phyloP scores from a whole-genome alignment of 1,140 invertebrate species.

The Lysiphlebus fabarum region DNA sequence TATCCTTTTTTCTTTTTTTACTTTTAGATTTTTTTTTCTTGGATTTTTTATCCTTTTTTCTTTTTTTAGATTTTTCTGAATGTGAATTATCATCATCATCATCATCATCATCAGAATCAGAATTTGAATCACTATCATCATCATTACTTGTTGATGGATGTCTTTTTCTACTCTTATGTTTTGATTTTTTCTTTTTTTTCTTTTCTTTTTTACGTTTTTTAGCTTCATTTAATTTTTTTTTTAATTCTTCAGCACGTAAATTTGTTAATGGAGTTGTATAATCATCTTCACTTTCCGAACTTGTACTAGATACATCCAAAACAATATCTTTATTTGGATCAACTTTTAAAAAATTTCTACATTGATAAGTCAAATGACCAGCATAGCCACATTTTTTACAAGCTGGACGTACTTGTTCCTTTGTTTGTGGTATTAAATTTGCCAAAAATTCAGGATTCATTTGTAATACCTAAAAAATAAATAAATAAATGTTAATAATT shows the following conservation, averaged over 20 bases:
- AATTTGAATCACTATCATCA: too few relatives aligned
- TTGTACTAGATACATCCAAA: conserved; percentile 92
- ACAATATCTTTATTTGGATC: conserved; percentile 83
- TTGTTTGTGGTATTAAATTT: conserved; percentile 59
- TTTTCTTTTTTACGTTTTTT: conserved; percentile 57
- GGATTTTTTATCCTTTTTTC: conserved; percentile 44
- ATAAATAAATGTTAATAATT: too few relatives aligned
- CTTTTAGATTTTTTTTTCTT: conserved; percentile 45
- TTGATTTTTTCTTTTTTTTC: conserved; percentile 49
- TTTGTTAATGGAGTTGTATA: conserved; percentile 79
- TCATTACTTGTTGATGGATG: conserved; percentile 36
- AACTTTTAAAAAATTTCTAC: conserved; percentile 92
- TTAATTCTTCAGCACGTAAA: conserved; percentile 72
- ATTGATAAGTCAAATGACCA: conserved; percentile 94
- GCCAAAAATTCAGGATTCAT: conserved; percentile 55
- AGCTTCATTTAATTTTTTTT: conserved; percentile 58
- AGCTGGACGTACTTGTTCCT: conserved; percentile 72
- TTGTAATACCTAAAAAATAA: not conserved
- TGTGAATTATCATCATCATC: conserved; percentile 1
- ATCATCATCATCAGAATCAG: too few relatives aligned
- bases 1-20: conserved; percentile 47
- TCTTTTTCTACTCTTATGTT: conserved; percentile 20
- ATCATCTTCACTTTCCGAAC: conserved; percentile 75
- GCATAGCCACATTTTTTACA: conserved; percentile 93
- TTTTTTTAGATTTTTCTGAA: conserved; percentile 19